Conservation (phyloP, 2,797 vertebrate genomes). For the Scleropages formosus region DNA sequence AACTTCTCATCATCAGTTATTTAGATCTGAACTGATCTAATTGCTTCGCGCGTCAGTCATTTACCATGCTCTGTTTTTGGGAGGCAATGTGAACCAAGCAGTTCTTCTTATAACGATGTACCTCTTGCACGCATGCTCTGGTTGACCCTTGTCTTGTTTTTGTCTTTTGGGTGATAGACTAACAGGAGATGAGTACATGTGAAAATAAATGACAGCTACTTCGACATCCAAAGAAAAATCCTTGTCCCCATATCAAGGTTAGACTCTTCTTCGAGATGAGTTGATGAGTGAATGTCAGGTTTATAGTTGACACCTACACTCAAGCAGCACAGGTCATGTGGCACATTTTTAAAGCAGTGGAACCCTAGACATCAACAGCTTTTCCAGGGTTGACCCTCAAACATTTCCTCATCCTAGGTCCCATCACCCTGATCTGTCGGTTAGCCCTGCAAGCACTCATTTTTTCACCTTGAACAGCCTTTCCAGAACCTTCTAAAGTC, state of each 20-base stretch:
- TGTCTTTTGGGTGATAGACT: slow-evolving; percentile 12
- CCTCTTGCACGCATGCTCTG: not conserved
- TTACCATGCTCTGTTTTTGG: not conserved
- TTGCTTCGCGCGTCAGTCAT: not conserved
- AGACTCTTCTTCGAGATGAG: slow-evolving; percentile 37
- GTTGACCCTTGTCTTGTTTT: not conserved
- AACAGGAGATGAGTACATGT: slow-evolving; percentile 24
- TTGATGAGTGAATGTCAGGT: slow-evolving; percentile 30
- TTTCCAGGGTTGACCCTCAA: too few species aligned
- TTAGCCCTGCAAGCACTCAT: too few species aligned
- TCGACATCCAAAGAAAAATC: slow-evolving; percentile 38
- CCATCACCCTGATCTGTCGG: too few species aligned
- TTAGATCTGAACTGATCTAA: not conserved
- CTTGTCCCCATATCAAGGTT: slow-evolving; percentile 47
- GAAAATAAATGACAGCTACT: slow-evolving; percentile 38
- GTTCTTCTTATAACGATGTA: not conserved
- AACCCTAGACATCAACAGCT: too few species aligned
- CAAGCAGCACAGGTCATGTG: too few species aligned
- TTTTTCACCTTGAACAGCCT: too few species aligned
- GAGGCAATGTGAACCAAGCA: not conserved
- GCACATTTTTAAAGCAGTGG: too few species aligned
- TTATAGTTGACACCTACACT: too few species aligned
- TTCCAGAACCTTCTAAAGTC: too few species aligned
- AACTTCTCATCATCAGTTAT: slow-evolving; percentile 3
- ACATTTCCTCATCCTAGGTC: too few species aligned